Evolutionary conservation across 2,797 vertebrate genomes (phyloP).

Genomic region (Pempheris klunzingeri): DNA sequence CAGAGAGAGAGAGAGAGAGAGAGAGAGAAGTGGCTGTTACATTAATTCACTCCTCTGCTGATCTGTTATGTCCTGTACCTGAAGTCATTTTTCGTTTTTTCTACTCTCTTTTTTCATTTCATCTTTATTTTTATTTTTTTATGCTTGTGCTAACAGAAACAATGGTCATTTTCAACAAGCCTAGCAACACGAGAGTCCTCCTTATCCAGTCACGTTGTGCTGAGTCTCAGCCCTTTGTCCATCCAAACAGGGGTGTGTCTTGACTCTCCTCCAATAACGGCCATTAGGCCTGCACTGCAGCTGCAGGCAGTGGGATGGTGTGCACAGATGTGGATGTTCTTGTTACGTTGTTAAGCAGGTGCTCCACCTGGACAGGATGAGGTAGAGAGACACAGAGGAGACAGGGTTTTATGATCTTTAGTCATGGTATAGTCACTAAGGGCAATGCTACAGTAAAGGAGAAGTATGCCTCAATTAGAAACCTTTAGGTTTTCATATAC

Average conservation of each 20-base stretch:
- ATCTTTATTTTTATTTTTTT: slow-evolving; percentile 5
- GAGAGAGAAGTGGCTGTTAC: slow-evolving; percentile 16
- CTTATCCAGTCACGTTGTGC: slow-evolving; percentile 53
- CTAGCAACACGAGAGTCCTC: slow-evolving; percentile 32
- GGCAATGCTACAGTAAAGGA: slow-evolving; percentile 4
- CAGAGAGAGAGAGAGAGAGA: slow-evolving; percentile 18
- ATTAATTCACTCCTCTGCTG: slow-evolving; percentile 28
- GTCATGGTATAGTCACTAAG: neutral
- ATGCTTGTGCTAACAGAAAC: slow-evolving; percentile 30
- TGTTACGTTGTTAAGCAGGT: slow-evolving; percentile 21
- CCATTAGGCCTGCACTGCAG: slow-evolving; percentile 48
- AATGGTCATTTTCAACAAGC: slow-evolving; percentile 27
- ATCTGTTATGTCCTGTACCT: slow-evolving; percentile 17
- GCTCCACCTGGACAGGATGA: slow-evolving; percentile 55
- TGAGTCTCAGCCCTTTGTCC: slow-evolving; percentile 49
- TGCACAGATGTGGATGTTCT: slow-evolving; percentile 32
- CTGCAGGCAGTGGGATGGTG: slow-evolving; percentile 19
- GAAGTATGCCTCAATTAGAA: slow-evolving; percentile 26
- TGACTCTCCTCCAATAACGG: slow-evolving; percentile 53
- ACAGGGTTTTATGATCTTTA: neutral
- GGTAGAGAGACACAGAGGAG: neutral
- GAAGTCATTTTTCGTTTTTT: neutral
- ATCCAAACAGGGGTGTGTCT: slow-evolving; percentile 30
- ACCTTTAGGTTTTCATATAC: slow-evolving; percentile 11
- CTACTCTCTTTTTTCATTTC: slow-evolving; percentile 7